These are phyloP conservation scores for Genyomyrus donnyi DNA, from an alignment of 2,113 vertebrate species.

Conservation along the genomic window DNA sequence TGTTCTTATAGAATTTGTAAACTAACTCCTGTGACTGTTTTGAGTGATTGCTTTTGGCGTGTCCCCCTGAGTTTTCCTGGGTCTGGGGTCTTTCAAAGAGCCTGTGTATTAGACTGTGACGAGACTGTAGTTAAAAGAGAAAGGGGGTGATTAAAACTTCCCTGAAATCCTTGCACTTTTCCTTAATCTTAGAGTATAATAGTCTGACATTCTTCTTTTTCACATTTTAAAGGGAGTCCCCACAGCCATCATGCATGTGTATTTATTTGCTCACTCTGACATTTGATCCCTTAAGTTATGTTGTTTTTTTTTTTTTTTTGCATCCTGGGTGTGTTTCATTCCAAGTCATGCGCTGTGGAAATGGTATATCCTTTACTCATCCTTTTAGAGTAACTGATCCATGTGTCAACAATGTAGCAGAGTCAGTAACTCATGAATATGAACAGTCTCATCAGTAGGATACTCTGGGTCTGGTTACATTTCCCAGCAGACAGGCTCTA, in stretches of 20 bases:
- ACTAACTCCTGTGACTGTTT: slow-evolving; percentile 1
- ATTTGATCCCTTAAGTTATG: not conserved
- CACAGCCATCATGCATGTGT: not conserved
- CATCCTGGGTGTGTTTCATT: not conserved
- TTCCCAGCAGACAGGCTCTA: not conserved
- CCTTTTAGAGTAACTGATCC: not conserved
- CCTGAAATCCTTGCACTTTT: not conserved
- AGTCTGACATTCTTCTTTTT: not conserved
- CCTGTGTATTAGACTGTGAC: not conserved
- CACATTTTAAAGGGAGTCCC: not conserved
- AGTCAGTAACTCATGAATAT: not conserved
- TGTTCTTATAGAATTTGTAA: not conserved
- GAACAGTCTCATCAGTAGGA: not conserved
- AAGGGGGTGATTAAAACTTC: not conserved
- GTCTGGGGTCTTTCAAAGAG: not conserved
- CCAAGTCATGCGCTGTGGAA: not conserved
- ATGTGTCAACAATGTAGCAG: not conserved
- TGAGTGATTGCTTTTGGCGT: slow-evolving; percentile 9
- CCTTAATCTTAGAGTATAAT: not conserved
- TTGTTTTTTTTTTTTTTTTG: not conserved
- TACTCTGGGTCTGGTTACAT: not conserved
- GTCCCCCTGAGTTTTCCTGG: not conserved
- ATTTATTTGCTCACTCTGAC: not conserved
- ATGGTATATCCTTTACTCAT: not conserved
- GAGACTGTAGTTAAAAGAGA: not conserved